phyloP scores from a whole-genome alignment of 2,113 vertebrate genomes.

The Ophthalmolycus amberensis region DNA sequence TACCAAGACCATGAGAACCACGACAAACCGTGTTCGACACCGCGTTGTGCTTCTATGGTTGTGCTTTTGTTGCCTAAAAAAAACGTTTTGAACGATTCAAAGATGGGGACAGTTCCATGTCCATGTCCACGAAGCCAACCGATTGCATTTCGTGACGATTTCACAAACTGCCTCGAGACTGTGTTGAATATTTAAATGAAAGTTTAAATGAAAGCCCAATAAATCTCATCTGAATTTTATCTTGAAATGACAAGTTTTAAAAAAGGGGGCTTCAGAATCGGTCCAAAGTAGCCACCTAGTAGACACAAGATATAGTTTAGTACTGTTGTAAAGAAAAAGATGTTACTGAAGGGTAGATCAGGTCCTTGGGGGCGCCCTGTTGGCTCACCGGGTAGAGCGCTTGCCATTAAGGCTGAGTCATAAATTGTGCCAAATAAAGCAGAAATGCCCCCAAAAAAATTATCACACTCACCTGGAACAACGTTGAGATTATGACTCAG shows the following conservation, averaged over 20 bases:
- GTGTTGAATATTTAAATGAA: neutral
- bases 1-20: neutral
- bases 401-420: neutral
- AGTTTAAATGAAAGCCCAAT: neutral
- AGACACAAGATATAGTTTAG: neutral
- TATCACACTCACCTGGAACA: neutral
- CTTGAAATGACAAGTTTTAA: neutral
- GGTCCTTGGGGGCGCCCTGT: neutral
- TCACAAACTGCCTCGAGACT: neutral
- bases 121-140: neutral
- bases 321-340: neutral
- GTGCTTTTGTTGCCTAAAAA: too few relatives aligned
- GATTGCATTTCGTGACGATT: neutral
- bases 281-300: neutral
- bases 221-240: neutral
- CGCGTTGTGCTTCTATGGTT: too few relatives aligned
- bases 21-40: too few relatives aligned
- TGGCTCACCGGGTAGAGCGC: neutral
- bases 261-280: neutral
- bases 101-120: neutral
- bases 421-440: neutral
- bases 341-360: neutral
- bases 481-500: neutral
- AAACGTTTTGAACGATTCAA: neutral
- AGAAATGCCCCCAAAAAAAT: neutral